Evolutionary conservation across 2,113 vertebrate genomes (phyloP).

Genomic region (Takifugu flavidus): DNA sequence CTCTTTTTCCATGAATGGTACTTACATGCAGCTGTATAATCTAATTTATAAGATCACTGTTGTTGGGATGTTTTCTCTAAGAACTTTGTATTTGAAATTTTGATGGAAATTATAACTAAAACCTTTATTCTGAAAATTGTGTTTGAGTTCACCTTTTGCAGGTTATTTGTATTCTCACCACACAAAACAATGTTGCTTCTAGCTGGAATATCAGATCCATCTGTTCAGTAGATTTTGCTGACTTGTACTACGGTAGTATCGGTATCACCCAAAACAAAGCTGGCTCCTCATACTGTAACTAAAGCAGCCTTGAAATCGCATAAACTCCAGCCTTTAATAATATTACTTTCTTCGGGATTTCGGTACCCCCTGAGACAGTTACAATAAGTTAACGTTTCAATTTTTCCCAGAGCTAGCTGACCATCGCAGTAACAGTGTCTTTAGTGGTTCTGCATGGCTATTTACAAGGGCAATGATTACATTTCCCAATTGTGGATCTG

Average conservation of each 20-base stretch:
- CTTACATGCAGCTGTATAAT: conserved; percentile 38
- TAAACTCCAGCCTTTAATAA: no score
- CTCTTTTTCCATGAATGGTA: conserved; percentile 24
- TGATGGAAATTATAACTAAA: conserved; percentile 58
- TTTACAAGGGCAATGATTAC: neutral
- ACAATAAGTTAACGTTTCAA: no score
- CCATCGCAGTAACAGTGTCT: no score
- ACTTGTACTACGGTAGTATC: neutral
- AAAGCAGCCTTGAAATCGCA: no score
- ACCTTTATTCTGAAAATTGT: conserved; percentile 44
- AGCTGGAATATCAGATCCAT: conserved; percentile 26
- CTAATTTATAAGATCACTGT: conserved; percentile 69
- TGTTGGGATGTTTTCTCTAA: conserved; percentile 50
- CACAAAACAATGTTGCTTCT: conserved; percentile 3
- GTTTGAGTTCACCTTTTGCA: conserved; percentile 12
- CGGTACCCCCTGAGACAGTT: no score
- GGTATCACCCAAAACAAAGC: neutral
- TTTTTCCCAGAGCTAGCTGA: no score
- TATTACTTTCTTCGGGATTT: no score
- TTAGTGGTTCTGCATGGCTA: neutral
- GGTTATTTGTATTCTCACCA: conserved; percentile 18
- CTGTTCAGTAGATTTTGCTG: conserved; percentile 20
- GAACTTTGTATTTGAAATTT: conserved; percentile 61
- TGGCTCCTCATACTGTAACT: no score
- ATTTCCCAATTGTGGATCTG: neutral